Base-by-base conservation (phyloP, 2,113 vertebrate genomes). In the Puntigrus tetrazona region DNA sequence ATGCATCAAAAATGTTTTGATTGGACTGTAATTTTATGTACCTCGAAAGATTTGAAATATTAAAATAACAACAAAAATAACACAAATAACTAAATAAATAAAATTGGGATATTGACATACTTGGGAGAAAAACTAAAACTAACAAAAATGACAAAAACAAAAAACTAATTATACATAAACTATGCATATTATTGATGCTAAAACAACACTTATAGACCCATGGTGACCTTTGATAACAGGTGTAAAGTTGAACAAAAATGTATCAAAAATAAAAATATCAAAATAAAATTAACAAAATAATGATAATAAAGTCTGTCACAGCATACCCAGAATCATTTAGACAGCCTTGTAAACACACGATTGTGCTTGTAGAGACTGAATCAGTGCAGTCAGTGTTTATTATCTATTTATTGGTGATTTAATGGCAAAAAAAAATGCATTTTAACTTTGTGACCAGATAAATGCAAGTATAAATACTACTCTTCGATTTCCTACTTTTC, bases 281-380 rank as follows among this genome's bases (percentile, higher is more conserved):
- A 18, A 34, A 2, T 34, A 67, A 18, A 67, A 34, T 18, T 1
- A 55, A 22, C 50, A 20, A 50, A 72, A 11, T n/a, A 41, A 72
- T 13, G 7, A 63, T 27, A 34, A 34, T 18, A 67, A 69, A 38
- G 36, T 57, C 18, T 81, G 41, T 14, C 16, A 73, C 18, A 63
- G 41, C 41, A 47, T 29, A 75, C 55, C 38, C 45, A 82, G 79
- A 81, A 77, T 86, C 79, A 82, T 82, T 81, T 69, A 50, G 59
- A 86, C 72, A 86, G 84, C 84, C 79, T 82, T 76, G 16, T 29
- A 38, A 29, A 34, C 6, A 20, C 34, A 38, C 34, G 8, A 41
- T 72, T 29, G 1, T 7, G 29, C 31, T 20, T 65, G 61, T 11
- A 65, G 7, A 65, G 0, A 65, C 13, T 18, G 3, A 18, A 67